A percentile compares a stretch with the other conserved stretches of the same genome.
phyloP scores from a whole-genome alignment of 2,888 invertebrate species.

The Harpalus rubripes region DNA sequence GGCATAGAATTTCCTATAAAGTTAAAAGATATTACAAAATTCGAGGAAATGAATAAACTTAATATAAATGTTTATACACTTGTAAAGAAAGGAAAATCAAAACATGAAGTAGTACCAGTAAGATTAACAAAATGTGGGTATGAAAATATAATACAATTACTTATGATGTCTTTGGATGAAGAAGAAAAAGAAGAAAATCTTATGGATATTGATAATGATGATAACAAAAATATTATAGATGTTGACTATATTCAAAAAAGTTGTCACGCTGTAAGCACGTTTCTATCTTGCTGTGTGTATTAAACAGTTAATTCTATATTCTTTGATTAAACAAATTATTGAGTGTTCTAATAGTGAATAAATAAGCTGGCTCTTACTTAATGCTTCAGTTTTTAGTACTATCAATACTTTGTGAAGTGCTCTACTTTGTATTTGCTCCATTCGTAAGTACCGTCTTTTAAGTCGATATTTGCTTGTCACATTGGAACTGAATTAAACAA shows the following conservation, averaged over 20 bases:
- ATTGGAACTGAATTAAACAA: no score
- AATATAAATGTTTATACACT: slow-evolving; percentile 69
- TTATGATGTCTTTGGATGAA: slow-evolving; percentile 55
- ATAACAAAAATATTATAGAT: slow-evolving; percentile 10
- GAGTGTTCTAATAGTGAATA: no score
- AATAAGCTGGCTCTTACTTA: no score
- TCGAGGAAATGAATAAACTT: slow-evolving; percentile 69
- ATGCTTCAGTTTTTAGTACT: no score
- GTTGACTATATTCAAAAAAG: slow-evolving; percentile 37
- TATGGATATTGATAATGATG: neutral
- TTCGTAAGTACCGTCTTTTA: no score
- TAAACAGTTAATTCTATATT: no score
- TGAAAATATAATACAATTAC: slow-evolving; percentile 66
- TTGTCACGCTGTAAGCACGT: no score
- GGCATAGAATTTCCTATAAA: slow-evolving; percentile 68
- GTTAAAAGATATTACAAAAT: slow-evolving; percentile 67
- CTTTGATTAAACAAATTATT: no score
- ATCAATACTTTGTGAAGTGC: no score
- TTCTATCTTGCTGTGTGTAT: no score
- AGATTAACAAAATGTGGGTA: slow-evolving; percentile 65
- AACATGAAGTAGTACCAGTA: slow-evolving; percentile 66
- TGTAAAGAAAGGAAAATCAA: slow-evolving; percentile 4
- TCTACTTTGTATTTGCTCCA: no score
- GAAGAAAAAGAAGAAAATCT: slow-evolving; percentile 35
- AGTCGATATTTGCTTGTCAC: no score